Conservation (phyloP, 1,140 invertebrate species). For the Brachionus rubens region DNA sequence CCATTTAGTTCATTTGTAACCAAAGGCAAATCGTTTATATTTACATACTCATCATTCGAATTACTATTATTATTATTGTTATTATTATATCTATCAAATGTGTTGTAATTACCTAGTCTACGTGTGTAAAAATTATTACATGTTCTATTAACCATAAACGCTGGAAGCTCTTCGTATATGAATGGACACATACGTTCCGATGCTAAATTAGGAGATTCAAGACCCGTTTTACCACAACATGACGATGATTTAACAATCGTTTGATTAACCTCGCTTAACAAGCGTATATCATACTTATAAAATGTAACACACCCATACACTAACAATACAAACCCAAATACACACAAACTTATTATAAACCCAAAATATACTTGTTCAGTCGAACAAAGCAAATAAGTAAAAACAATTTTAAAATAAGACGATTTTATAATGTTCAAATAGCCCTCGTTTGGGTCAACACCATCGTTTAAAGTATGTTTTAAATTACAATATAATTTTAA, state of each 20-base stretch:
- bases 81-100: too few relatives aligned
- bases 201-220: not conserved
- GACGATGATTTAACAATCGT: not conserved
- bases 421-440: conserved; percentile 8
- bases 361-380: conserved; percentile 15
- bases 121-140: not conserved
- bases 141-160: not conserved
- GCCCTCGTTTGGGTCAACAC: not conserved
- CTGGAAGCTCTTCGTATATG: conserved; percentile 9
- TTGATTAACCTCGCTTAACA: not conserved
- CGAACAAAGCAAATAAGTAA: not conserved
- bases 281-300: conserved; percentile 15
- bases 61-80: too few relatives aligned
- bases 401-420: not conserved
- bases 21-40: too few relatives aligned
- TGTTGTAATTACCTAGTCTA: conserved; percentile 1
- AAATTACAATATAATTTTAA: conserved; percentile 8
- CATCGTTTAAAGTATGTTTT: not conserved
- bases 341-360: not conserved
- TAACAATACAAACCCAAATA: conserved; percentile 5
- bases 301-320: not conserved
- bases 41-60: too few relatives aligned
- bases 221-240: not conserved
- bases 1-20: too few relatives aligned
- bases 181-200: conserved; percentile 1